Conservation (phyloP, 2,113 vertebrate genomes). For the zebrafish (Danio rerio) region DNA sequence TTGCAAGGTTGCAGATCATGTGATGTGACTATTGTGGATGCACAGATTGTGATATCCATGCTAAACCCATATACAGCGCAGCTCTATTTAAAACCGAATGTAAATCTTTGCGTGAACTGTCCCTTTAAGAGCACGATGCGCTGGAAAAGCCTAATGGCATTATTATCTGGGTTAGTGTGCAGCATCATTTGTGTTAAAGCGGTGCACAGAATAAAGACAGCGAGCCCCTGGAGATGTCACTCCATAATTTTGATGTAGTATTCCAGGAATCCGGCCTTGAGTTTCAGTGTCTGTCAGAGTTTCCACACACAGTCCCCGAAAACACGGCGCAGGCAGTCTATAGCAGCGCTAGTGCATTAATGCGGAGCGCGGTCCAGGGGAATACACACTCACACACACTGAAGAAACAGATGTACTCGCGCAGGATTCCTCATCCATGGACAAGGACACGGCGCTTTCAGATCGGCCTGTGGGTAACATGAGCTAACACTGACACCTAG, state of each 20-base stretch:
- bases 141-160: slow-evolving; percentile 10
- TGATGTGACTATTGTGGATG: no score
- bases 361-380: slow-evolving; percentile 37
- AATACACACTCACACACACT: neutral
- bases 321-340: slow-evolving; percentile 40
- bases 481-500: neutral
- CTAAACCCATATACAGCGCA: no score
- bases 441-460: slow-evolving; percentile 33
- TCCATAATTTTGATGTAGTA: slow-evolving; percentile 59
- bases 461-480: slow-evolving; percentile 18
- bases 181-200: slow-evolving; percentile 43
- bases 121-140: neutral
- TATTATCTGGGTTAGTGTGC: slow-evolving; percentile 16
- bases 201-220: slow-evolving; percentile 17
- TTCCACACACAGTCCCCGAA: slow-evolving; percentile 37
- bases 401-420: slow-evolving; percentile 48
- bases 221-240: slow-evolving; percentile 48
- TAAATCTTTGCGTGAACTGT: neutral
- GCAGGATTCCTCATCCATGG: slow-evolving; percentile 33
- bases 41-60: no score
- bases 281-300: slow-evolving; percentile 40
- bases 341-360: slow-evolving; percentile 32
- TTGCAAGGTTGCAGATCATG: no score
- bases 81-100: neutral
- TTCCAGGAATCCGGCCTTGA: slow-evolving; percentile 45